phyloP scores from a whole-genome alignment of 2,888 invertebrate species.

The Anoncus sp. region DNA sequence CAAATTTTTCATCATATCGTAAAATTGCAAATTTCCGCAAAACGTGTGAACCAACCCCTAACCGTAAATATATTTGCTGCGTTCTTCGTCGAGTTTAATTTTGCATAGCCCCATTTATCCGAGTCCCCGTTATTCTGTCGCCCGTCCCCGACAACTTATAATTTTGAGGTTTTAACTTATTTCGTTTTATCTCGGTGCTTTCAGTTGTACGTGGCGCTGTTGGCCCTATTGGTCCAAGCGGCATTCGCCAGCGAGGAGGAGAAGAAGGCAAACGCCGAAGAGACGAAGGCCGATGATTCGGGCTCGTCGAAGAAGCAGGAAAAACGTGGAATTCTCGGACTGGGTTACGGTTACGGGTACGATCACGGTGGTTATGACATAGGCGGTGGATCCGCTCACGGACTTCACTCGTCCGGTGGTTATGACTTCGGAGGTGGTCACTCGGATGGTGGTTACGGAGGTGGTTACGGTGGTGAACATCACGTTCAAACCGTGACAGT shows the following conservation, averaged over 20 bases:
- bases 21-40: not conserved
- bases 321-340: conserved; percentile 91
- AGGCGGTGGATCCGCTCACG: conserved; percentile 84
- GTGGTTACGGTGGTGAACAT: conserved; percentile 84
- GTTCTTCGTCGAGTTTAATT: not conserved
- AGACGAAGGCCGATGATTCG: conserved; percentile 76
- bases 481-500: conserved; percentile 88
- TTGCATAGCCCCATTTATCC: not conserved
- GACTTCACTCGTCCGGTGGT: conserved; percentile 81
- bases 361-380: conserved; percentile 90
- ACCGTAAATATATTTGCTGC: not conserved
- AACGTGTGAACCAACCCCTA: not conserved
- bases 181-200: conserved; percentile 72
- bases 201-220: conserved; percentile 90
- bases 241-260: conserved; percentile 87
- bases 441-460: conserved; percentile 74
- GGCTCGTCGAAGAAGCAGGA: conserved; percentile 87
- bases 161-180: conserved; percentile 25
- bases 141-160: not conserved
- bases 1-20: not conserved
- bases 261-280: conserved; percentile 83
- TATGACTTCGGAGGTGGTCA: conserved; percentile 48
- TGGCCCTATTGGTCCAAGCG: conserved; percentile 89
- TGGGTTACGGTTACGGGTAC: conserved; percentile 93
- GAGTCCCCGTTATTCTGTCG: not conserved